Base-by-base conservation (phyloP, 2,797 vertebrate species). In the Melanotaenia parkinsoni region DNA sequence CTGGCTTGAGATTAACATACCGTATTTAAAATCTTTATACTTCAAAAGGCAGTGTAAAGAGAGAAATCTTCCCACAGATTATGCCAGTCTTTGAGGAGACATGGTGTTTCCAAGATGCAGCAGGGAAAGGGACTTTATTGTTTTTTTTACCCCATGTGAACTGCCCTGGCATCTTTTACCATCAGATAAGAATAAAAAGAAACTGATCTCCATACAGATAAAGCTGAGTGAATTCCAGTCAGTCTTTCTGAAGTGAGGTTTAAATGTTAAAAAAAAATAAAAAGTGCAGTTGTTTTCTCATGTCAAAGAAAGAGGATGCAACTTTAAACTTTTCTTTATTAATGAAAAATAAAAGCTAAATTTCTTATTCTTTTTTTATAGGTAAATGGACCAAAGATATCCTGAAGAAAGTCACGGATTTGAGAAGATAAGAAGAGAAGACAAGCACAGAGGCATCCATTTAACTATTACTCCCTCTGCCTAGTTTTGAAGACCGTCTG, bases 351-450 rank as follows among this genome's bases (percentile, higher is more conserved):
- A 26, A 50, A 28, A n/a, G 1, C 35, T 24, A 35, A 22, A 28
- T 28, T 32, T 58, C 3, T 18, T 40, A 0, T 22, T 60, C 51
- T 12, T 62, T 1, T 32, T 68, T 59, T n/a, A 74, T 86, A 92
- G 91, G 67, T 78, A 58, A 59, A 79, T 30, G 47, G 68, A 71
- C 64, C 72, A 80, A 77, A 86, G 76, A 66, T 73, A 58, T 60
- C 37, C 14, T 11, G 40, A 77, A 65, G 68, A 32, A 45, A 4
- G 1, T n/a, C 9, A 8, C 9, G 24, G 71, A 54, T 67, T 43
- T 1, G 61, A 75, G n/a, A 40, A 28, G 54, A 54, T 28, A 53
- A 73, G 63, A 53, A 67, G 24, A 12, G 26, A 32, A 82, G 63
- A 86, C 60, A 59, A 90, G 78, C 85, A 80, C 81, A 76, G 58